Evolutionary conservation across 2,113 vertebrate species (phyloP), one percentile per base, ranked within the genome.

Genomic region (Sprattus sprattus): DNA sequence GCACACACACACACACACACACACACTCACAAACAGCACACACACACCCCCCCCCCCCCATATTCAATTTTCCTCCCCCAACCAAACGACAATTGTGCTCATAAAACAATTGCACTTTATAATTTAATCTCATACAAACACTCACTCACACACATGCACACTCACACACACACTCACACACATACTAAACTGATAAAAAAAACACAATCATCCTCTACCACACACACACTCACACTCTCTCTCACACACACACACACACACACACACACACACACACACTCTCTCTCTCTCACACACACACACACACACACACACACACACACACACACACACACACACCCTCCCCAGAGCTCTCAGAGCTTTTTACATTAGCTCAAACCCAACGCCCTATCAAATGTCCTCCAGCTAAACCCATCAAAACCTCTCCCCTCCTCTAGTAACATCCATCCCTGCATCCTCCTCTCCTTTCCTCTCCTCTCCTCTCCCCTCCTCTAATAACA

Each of bases 401-500:
- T 54, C 22, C 83, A 86, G 85, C 83, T 13, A 83, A 85, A 86
- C 47, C 44, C 71, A 78, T 78, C 13, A 78, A 28, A 82, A 46
- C 57, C 44, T 78, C 71, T 15, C 0, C 71, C 22, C 60, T 28
- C 25, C 22, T 67, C n/a, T 67, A n/a, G 52, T 54, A 18, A 54
- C 15, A 54, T 54, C 15, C 47, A 87, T 45, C 32, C 54, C n/a
- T 5, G 25, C 52, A 45, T 47, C 52, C 83, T 45, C 3, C 10
- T 20, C 81, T 71, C 45, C 50, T 16, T 25, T 81, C 47, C 20
- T 18, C 82, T 60, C 39, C 85, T 57, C 64, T 80, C 20, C 11
- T 32, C 64, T 32, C n/a, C n/a, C n/a, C n/a, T n/a, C 64, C 64
- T 71, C 54, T 20, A 57, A 20, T 71, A 0, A 25, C 64, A n/a